phyloP scores from a whole-genome alignment of 2,888 invertebrate genomes.

The Acronicta psi region DNA sequence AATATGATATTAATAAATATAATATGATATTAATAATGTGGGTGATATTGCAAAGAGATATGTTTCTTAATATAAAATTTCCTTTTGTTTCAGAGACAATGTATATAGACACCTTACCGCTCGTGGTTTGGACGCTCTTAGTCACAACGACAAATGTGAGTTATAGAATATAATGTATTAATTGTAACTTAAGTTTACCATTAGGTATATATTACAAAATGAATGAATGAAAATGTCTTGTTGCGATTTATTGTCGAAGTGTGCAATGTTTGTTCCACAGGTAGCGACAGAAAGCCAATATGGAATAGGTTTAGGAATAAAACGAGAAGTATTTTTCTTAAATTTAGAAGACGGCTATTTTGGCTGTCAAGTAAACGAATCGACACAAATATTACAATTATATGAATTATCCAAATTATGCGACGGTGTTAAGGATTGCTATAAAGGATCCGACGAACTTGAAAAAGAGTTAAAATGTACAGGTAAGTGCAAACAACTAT shows the following conservation, averaged over 20 bases:
- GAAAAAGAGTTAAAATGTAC: slow-evolving; percentile 97
- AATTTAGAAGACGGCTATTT: slow-evolving; percentile 99
- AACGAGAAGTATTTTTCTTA: slow-evolving; percentile 98
- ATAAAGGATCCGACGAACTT: slow-evolving; percentile 97
- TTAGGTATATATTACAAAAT: too few species aligned
- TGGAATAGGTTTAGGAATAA: slow-evolving; percentile 95
- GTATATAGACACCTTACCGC: slow-evolving; percentile 96
- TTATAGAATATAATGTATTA: slow-evolving; percentile 63
- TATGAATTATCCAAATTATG: slow-evolving; percentile 98
- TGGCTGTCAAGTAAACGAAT: slow-evolving; percentile 99
- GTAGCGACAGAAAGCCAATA: slow-evolving; percentile 93
- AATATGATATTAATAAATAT: too few species aligned
- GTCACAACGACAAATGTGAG: slow-evolving; percentile 94
- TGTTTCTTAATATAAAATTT: slow-evolving; percentile 55
- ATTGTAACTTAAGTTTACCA: not conserved
- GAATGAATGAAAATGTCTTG: too few species aligned
- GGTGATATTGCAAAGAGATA: not conserved
- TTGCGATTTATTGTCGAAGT: slow-evolving; percentile 35
- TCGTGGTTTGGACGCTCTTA: slow-evolving; percentile 96
- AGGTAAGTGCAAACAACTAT: slow-evolving; percentile 90
- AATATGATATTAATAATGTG: too few species aligned
- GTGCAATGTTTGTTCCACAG: slow-evolving; percentile 80
- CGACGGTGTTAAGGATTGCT: slow-evolving; percentile 97
- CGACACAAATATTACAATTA: slow-evolving; percentile 97
- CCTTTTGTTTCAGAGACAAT: slow-evolving; percentile 95